Conservation (phyloP, 2,113 vertebrate genomes). For the Mohoua ochrocephala region DNA sequence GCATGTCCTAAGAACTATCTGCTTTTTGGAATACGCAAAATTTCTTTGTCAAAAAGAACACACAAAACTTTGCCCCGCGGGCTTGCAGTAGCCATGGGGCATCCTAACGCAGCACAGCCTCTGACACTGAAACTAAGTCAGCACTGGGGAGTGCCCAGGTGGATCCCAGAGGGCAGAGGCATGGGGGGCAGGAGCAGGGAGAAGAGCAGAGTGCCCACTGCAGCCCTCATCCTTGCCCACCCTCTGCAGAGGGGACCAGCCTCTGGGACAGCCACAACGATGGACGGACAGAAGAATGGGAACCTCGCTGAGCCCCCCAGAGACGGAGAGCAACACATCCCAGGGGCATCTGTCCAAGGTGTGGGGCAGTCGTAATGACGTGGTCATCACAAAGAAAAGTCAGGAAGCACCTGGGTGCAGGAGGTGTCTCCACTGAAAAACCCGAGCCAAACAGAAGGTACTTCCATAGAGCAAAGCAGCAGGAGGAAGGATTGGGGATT, state of each 20-base stretch:
- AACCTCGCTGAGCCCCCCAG: rapidly evolving
- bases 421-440: not conserved
- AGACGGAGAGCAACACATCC: rapidly evolving
- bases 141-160: rapidly evolving
- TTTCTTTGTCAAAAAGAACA: not conserved
- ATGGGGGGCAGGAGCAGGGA: no score
- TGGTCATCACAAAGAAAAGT: not conserved
- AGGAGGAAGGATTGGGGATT: not conserved
- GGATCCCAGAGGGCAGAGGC: not conserved
- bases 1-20: not conserved
- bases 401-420: not conserved
- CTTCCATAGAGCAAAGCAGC: not conserved
- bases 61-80: rapidly evolving
- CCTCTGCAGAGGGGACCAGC: not conserved
- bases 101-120: rapidly evolving
- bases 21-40: not conserved
- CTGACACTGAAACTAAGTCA: rapidly evolving
- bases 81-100: not conserved
- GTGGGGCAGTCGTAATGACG: rapidly evolving
- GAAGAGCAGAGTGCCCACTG: no score
- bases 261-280: not conserved
- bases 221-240: rapidly evolving
- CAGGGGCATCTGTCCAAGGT: not conserved
- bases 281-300: rapidly evolving
- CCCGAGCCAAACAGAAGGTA: not conserved